A percentile compares a stretch with the other conserved stretches of the same genome.
Conservation (phyloP, 2,888 invertebrate genomes). For the Piscicola geometra region DNA sequence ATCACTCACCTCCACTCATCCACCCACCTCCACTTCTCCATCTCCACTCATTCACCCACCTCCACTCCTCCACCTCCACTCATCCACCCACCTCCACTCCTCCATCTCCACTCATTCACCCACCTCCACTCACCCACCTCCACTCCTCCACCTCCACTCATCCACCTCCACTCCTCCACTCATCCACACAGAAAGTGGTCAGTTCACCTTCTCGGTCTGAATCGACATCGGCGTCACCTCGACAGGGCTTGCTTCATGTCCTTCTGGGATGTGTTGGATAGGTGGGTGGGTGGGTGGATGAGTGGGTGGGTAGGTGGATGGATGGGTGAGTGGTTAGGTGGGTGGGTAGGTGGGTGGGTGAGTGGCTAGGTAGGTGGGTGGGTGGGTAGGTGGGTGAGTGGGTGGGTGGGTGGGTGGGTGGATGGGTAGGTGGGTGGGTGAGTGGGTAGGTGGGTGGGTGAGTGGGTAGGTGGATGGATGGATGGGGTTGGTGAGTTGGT, state of each 20-base stretch:
- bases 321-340: constrained; percentile 71
- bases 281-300: constrained; percentile 59
- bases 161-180: no score
- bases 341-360: constrained; percentile 65
- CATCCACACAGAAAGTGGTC: constrained; percentile 72
- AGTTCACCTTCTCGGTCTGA: constrained; percentile 84
- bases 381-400: constrained; percentile 67
- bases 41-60: not conserved
- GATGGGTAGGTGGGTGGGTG: constrained; percentile 71
- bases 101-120: no score
- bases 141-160: no score
- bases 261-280: constrained; percentile 95
- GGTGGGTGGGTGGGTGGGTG: constrained; percentile 71
- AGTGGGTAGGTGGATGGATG: not conserved
- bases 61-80: no score
- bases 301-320: constrained; percentile 71
- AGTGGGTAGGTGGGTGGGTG: not conserved
- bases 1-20: no score
- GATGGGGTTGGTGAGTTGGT: not conserved
- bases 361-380: constrained; percentile 63
- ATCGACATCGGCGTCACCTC: constrained; percentile 87
- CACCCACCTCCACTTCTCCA: not conserved
- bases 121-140: no score
- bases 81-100: no score
- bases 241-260: constrained; percentile 89